A percentile compares a stretch with the other conserved stretches of the same genome.
Evolutionary conservation across 2,888 invertebrate species (phyloP).

Genomic region (Altica lythri): DNA sequence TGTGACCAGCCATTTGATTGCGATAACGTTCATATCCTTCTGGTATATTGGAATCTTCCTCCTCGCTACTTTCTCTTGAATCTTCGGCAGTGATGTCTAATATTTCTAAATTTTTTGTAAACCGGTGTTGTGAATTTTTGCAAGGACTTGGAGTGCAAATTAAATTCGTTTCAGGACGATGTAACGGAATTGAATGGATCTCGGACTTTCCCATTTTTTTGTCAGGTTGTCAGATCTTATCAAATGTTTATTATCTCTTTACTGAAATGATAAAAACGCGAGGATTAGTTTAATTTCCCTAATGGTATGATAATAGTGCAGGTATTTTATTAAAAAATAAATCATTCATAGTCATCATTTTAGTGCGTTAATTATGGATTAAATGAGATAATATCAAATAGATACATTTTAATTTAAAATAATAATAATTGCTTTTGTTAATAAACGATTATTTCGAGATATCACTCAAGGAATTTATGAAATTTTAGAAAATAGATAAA

Average conservation of each 20-base stretch:
- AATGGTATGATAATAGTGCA: not conserved
- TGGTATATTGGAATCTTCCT: conserved; percentile 15
- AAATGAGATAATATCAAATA: too few species aligned
- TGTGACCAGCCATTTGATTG: conserved; percentile 72
- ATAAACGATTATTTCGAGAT: too few species aligned
- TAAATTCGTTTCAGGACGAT: conserved; percentile 38
- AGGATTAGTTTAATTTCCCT: not conserved
- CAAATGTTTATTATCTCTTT: conserved; percentile 17
- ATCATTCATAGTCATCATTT: too few species aligned
- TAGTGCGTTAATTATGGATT: too few species aligned
- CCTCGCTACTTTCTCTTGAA: conserved; percentile 9
- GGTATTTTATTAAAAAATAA: too few species aligned
- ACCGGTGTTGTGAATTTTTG: conserved; percentile 26
- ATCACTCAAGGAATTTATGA: too few species aligned
- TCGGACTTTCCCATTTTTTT: conserved; percentile 46
- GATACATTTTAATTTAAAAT: too few species aligned
- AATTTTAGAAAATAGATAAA: too few species aligned
- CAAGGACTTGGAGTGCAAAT: conserved; percentile 38
- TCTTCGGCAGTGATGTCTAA: conserved; percentile 8
- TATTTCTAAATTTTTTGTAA: conserved; percentile 31
- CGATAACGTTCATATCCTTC: conserved; percentile 52
- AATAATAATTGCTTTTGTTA: too few species aligned
- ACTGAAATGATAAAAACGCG: conserved; percentile 6
- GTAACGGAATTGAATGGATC: conserved; percentile 45
- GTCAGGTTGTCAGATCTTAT: conserved; percentile 9